These are phyloP conservation scores for Amblyopsis hoosieri DNA, from an alignment of 2,797 vertebrate genomes.

Conservation along the genomic window DNA sequence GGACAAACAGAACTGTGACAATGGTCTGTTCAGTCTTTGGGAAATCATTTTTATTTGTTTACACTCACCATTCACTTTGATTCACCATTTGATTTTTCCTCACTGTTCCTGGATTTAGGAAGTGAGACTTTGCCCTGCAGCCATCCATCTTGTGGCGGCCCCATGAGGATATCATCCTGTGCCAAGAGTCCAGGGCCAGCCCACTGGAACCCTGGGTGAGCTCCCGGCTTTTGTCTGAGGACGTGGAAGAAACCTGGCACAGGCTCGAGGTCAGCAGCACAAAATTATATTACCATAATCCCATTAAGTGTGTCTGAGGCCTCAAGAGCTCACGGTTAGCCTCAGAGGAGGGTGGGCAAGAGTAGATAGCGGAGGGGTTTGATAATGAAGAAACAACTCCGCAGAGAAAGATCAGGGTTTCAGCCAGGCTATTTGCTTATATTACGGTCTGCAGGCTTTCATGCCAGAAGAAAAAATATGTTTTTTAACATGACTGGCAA, in stretches of 20 bases:
- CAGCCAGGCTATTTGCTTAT: background rate
- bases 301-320: slow-evolving; percentile 83
- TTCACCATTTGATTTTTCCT: slow-evolving; percentile 34
- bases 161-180: slow-evolving; percentile 61
- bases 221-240: slow-evolving; percentile 73
- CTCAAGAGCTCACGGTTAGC: slow-evolving; percentile 69
- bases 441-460: slow-evolving; percentile 6
- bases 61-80: slow-evolving; percentile 11
- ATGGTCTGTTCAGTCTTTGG: background rate
- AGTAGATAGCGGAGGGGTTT: slow-evolving; percentile 42
- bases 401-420: too few species aligned
- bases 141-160: slow-evolving; percentile 66
- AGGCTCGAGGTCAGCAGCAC: slow-evolving; percentile 74
- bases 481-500: background rate
- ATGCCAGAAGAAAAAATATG: slow-evolving; percentile 4
- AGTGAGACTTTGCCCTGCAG: slow-evolving; percentile 62
- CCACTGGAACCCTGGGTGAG: slow-evolving; percentile 64
- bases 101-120: slow-evolving; percentile 46
- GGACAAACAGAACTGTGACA: background rate
- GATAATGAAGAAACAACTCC: slow-evolving; percentile 12
- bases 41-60: slow-evolving; percentile 26
- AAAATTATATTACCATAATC: slow-evolving; percentile 85
- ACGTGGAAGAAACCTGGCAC: slow-evolving; percentile 79
- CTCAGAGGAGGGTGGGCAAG: slow-evolving; percentile 57
- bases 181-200: slow-evolving; percentile 64